A percentile compares a stretch with the other conserved stretches of the same genome.
phyloP scores from a whole-genome alignment of 2,113 vertebrate genomes.

The Thamnaconus septentrionalis region DNA sequence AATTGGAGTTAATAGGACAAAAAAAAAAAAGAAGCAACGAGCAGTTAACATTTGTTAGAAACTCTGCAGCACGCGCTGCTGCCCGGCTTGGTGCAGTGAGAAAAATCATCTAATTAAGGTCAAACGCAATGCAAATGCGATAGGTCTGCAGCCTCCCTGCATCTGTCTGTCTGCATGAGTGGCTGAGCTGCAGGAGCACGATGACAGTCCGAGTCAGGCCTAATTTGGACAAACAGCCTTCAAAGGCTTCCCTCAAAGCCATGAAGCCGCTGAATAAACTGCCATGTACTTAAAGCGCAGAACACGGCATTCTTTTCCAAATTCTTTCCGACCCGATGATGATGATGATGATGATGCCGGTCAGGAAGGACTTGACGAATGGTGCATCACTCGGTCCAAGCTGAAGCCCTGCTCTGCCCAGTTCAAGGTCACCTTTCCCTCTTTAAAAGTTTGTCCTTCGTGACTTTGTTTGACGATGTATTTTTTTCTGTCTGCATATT shows the following conservation, averaged over 20 bases:
- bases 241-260: slow-evolving; percentile 20
- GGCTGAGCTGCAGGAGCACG: slow-evolving; percentile 31
- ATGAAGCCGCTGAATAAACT: slow-evolving; percentile 25
- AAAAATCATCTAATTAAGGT: slow-evolving; percentile 16
- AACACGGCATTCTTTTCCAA: slow-evolving; percentile 7
- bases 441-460: too few relatives aligned
- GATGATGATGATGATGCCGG: neutral
- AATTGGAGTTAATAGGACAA: neutral
- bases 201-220: slow-evolving; percentile 41
- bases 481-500: too few relatives aligned
- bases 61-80: neutral
- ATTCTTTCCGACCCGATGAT: neutral
- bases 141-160: slow-evolving; percentile 8
- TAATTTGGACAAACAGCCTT: slow-evolving; percentile 25
- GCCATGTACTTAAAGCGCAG: slow-evolving; percentile 17
- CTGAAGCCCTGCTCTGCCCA: neutral
- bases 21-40: neutral
- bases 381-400: neutral
- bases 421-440: too few relatives aligned
- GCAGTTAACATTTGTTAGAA: slow-evolving; percentile 1
- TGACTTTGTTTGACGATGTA: too few relatives aligned
- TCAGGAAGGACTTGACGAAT: slow-evolving; percentile 2
- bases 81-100: neutral
- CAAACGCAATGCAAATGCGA: slow-evolving; percentile 7
- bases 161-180: slow-evolving; percentile 31